Base-by-base conservation (phyloP, 2,888 invertebrate species). In the Apotomis capreana region DNA sequence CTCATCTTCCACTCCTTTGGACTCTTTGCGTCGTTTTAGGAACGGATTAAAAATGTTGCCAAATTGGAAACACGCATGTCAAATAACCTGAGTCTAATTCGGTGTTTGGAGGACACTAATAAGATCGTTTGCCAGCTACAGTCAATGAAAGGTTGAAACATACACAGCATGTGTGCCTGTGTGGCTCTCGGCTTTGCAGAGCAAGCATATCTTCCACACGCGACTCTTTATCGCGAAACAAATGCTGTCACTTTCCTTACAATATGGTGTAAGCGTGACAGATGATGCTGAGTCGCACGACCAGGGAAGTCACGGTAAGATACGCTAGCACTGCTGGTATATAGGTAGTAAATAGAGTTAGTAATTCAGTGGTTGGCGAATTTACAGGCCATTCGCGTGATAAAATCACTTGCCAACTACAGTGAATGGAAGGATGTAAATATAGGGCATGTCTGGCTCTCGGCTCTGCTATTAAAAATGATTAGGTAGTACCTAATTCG, bases 381-480 rank as follows among this genome's bases (percentile, higher is more conserved):
- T 44, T 44, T 1, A 8, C 5, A 44, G 44, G 4, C 44, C 5
- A 3, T 44, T 5, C 5, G 8, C 44, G 44, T 44, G 9, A 40
- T 37, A 46, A 44, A 65, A 55, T 40, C 26, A n/a, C 15, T 57
- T 52, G 68, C 67, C 72, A 40, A 12, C 69, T 64, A 63, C 58
- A 70, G 44, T 58, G 59, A 57, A 61, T 85, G 81, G 83, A 83
- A 83, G 82, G 78, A 81, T 76, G 78, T 78, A 80, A 80, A 86
- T 80, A 79, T 83, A 83, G 82, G 79, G 75, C 80, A 77, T 76
- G 74, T 75, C 78, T 83, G 80, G 81, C 80, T 80, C 75, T 83
- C 68, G 74, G 75, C 82, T 81, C 75, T 83, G 26, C 26, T 26
- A 26, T 1, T 26, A 26, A 26, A 26, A 26, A 26, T 0, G 26